A percentile compares a stretch with the other conserved stretches of the same genome.
These are phyloP conservation scores for Thunnus thynnus DNA, from an alignment of 2,113 vertebrate species.

Conservation along the genomic window DNA sequence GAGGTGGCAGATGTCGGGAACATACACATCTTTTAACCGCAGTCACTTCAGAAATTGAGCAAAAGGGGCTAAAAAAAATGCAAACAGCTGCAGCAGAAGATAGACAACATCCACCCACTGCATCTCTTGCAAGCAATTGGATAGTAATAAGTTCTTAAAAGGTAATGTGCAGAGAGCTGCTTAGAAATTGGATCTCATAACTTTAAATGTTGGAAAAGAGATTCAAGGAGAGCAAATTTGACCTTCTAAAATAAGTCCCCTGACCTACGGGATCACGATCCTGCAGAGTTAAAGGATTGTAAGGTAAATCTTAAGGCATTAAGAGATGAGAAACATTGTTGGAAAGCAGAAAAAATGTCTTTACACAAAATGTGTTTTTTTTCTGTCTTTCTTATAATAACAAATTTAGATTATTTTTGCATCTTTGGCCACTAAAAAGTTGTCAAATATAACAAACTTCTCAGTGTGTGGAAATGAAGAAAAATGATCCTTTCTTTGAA, in stretches of 20 bases:
- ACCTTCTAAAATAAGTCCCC: too few species aligned
- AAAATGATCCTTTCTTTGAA: too few species aligned
- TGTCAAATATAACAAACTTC: too few species aligned
- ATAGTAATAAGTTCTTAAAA: background rate
- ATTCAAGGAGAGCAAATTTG: too few species aligned
- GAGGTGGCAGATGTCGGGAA: slow-evolving; percentile 31
- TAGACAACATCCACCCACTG: background rate
- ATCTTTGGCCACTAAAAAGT: background rate
- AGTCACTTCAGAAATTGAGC: slow-evolving; percentile 2
- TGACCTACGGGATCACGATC: background rate
- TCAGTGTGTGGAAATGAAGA: too few species aligned
- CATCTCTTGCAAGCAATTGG: background rate
- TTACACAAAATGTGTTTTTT: background rate
- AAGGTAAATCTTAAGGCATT: too few species aligned
- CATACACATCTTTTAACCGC: background rate
- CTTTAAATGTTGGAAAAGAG: too few species aligned
- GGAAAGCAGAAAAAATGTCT: background rate
- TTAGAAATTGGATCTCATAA: too few species aligned
- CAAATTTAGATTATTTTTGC: background rate
- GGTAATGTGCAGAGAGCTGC: too few species aligned
- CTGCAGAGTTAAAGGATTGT: too few species aligned
- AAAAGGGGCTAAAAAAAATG: background rate
- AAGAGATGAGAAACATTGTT: background rate
- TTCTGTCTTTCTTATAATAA: too few species aligned
- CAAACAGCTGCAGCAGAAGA: slow-evolving; percentile 35